Evolutionary conservation across 2,797 vertebrate species (phyloP).

Genomic region (Etheostoma perlongum): DNA sequence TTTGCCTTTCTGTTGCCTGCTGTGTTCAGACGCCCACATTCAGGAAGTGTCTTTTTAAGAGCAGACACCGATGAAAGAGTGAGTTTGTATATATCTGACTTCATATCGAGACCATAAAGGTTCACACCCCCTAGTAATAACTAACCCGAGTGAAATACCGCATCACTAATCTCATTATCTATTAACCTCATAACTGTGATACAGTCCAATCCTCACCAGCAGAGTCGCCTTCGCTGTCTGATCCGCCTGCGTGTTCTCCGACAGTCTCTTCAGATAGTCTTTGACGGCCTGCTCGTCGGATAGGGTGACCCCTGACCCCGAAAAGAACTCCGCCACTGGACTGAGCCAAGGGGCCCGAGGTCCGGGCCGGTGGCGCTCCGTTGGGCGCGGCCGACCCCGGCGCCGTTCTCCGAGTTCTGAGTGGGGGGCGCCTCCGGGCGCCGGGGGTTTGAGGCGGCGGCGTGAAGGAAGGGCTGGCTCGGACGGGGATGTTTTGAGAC

Average conservation of each 20-base stretch:
- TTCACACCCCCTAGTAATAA: no score
- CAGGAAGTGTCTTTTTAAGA: no score
- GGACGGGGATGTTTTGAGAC: constrained; percentile 74
- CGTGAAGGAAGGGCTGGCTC: constrained; percentile 68
- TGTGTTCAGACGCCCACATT: no score
- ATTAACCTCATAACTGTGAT: not conserved
- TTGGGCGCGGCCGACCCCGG: constrained; percentile 29
- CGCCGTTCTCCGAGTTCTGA: constrained; percentile 49
- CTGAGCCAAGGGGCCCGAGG: not conserved
- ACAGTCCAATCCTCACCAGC: constrained; percentile 80
- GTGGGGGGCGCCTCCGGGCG: not conserved
- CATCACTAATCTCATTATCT: no score
- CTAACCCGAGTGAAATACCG: no score
- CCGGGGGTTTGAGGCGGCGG: constrained; percentile 26
- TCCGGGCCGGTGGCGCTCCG: constrained; percentile 46
- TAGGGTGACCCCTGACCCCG: constrained; percentile 69
- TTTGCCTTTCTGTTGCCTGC: no score
- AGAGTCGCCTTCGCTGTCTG: constrained; percentile 67
- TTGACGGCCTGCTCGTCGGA: constrained; percentile 86
- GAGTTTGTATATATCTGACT: no score
- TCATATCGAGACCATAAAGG: no score
- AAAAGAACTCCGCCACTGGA: not conserved
- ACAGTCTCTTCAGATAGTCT: constrained; percentile 85
- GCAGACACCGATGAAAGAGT: no score
- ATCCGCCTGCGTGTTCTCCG: constrained; percentile 81